These are phyloP conservation scores for Colinus virginianus DNA, from an alignment of 2,113 vertebrate species.

Conservation along the genomic window DNA sequence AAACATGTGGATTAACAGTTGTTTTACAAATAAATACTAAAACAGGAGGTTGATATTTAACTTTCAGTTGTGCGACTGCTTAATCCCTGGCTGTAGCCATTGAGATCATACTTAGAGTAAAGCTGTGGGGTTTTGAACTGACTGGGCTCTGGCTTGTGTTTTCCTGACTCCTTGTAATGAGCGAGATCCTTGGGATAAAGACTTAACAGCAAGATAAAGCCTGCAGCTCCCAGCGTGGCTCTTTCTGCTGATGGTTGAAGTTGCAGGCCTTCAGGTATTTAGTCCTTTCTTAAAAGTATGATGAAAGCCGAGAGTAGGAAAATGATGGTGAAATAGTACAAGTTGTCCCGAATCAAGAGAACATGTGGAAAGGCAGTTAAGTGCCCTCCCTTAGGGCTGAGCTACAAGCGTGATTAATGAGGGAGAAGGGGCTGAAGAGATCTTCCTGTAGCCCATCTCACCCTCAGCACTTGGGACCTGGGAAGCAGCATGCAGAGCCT, in stretches of 20 bases:
- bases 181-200: background rate
- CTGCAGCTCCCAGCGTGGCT: background rate
- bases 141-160: background rate
- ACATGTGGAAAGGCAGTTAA: background rate
- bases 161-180: background rate
- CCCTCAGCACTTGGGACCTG: background rate
- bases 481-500: background rate
- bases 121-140: background rate
- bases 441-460: rapidly evolving
- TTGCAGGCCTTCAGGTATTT: background rate
- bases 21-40: background rate
- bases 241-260: background rate
- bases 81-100: background rate
- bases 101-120: background rate
- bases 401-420: background rate
- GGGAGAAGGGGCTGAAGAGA: background rate
- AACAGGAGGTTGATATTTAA: background rate
- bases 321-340: background rate
- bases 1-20: background rate
- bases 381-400: too few species aligned
- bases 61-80: background rate
- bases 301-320: background rate
- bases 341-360: background rate
- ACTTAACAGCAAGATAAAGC: background rate
- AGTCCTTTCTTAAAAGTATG: background rate